phyloP scores from a whole-genome alignment of 2,113 vertebrate species.

The Mola mola region DNA sequence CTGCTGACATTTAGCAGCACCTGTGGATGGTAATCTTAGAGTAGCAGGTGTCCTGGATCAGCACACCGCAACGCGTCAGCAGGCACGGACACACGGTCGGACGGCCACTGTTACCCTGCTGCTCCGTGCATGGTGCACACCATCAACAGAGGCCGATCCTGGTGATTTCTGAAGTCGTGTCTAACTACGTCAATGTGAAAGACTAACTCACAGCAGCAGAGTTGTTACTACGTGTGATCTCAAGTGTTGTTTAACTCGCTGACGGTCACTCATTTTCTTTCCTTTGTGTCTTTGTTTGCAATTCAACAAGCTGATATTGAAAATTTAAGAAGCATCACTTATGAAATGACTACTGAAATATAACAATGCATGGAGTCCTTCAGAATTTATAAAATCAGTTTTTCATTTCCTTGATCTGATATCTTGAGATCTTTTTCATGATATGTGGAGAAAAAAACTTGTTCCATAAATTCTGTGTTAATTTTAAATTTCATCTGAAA shows the following conservation, averaged over 20 bases:
- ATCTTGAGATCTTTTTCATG: neutral
- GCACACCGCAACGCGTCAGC: constrained; percentile 41
- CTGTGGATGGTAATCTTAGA: constrained; percentile 46
- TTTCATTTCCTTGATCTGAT: neutral
- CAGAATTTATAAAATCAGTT: constrained; percentile 27
- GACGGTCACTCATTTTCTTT: neutral
- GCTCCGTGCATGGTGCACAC: constrained; percentile 61
- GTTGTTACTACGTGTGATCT: constrained; percentile 12
- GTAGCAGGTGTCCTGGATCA: constrained; percentile 34
- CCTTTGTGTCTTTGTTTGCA: neutral
- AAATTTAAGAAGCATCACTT: neutral
- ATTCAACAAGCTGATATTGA: constrained; percentile 16
- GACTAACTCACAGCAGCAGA: constrained; percentile 1
- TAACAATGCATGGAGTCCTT: constrained; percentile 14
- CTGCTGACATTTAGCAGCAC: constrained; percentile 65
- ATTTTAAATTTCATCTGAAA: neutral
- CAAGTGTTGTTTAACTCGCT: constrained; percentile 15
- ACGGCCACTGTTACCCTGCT: constrained; percentile 47
- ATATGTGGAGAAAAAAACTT: constrained; percentile 2
- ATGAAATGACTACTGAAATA: constrained; percentile 5
- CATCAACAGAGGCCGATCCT: constrained; percentile 8
- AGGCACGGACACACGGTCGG: constrained; percentile 35
- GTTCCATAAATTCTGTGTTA: too few relatives aligned
- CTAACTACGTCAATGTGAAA: constrained; percentile 30
- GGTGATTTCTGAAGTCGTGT: constrained; percentile 13